These are phyloP conservation scores for Halictus quadricinctus DNA, from an alignment of 2,888 invertebrate species.

Conservation along the genomic window DNA sequence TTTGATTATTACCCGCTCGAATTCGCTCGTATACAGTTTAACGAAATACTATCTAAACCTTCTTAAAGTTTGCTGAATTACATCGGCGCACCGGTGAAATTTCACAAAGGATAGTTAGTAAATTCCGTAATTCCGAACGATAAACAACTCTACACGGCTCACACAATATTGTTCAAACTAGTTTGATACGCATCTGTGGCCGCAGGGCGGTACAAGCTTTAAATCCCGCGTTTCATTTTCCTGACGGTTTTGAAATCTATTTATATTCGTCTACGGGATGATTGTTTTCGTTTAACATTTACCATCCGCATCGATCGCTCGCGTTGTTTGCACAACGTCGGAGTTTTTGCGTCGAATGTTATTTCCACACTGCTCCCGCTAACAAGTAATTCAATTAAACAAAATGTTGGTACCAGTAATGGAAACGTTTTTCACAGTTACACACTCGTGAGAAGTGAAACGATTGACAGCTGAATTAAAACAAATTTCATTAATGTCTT, in stretches of 20 bases:
- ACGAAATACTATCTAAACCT: background rate
- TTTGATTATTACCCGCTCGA: background rate
- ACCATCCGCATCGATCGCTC: background rate
- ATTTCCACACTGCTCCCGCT: constrained; percentile 3
- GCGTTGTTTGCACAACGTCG: background rate
- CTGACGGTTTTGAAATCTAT: background rate
- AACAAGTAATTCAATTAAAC: constrained; percentile 12
- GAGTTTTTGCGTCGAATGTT: background rate
- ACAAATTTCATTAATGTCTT: background rate
- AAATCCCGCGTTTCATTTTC: background rate
- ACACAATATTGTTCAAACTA: background rate
- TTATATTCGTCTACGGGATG: background rate
- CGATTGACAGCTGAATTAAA: background rate
- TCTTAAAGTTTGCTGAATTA: constrained; percentile 17
- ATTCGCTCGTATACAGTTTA: background rate
- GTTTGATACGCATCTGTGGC: background rate
- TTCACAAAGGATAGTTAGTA: background rate
- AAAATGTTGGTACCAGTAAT: background rate
- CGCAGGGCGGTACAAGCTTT: no score
- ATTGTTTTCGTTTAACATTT: constrained; percentile 13
- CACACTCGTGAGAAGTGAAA: background rate
- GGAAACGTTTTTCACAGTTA: background rate
- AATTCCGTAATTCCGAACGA: background rate
- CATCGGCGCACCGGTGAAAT: background rate
- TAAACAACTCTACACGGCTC: background rate